Conservation (phyloP, 2,797 vertebrate species). For the Momotus momota region DNA sequence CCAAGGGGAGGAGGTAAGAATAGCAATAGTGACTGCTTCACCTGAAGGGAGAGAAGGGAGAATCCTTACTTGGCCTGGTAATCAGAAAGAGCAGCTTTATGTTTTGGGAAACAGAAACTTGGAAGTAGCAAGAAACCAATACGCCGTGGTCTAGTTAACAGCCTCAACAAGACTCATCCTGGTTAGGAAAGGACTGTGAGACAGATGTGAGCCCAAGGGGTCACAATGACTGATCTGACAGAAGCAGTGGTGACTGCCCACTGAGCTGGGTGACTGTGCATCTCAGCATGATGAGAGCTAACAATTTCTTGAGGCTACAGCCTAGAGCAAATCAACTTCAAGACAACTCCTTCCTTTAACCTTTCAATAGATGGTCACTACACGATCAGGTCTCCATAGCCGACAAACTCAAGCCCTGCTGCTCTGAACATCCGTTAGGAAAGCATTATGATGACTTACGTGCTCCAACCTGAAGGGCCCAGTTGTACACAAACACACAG, state of each 20-base stretch:
- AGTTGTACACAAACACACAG: neutral
- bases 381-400: neutral
- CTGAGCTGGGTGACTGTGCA: neutral
- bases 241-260: neutral
- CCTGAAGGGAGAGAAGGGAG: neutral
- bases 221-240: neutral
- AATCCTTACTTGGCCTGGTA: neutral
- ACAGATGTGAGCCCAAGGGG: neutral
- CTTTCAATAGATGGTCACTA: neutral
- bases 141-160: neutral
- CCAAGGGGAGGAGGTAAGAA: neutral
- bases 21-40: neutral
- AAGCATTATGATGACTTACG: neutral
- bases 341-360: neutral
- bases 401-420: neutral
- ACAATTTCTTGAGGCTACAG: neutral
- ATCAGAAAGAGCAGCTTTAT: neutral
- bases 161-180: neutral
- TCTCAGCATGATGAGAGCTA: neutral
- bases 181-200: neutral
- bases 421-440: neutral
- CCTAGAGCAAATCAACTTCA: neutral
- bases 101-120: neutral
- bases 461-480: neutral
- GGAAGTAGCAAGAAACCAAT: neutral